phyloP scores from a whole-genome alignment of 2,113 vertebrate species.

The Probosciger aterrimus region DNA sequence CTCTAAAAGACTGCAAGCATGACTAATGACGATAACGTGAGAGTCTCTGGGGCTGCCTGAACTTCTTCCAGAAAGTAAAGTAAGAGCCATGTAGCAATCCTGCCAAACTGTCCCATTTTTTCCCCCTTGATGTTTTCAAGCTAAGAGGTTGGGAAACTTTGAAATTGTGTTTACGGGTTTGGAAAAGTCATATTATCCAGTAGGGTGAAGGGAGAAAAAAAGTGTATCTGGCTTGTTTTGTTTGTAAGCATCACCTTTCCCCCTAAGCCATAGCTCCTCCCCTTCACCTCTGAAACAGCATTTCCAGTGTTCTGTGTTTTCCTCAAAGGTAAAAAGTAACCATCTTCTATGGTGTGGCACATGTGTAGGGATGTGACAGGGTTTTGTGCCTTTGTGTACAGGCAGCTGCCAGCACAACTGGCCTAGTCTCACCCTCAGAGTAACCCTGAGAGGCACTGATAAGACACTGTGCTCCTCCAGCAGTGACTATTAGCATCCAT shows the following conservation, averaged over 20 bases:
- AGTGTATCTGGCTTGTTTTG: background rate
- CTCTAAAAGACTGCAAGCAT: background rate
- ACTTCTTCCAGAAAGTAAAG: background rate
- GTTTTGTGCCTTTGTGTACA: background rate
- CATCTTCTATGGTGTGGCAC: rapidly evolving
- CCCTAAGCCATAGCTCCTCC: background rate
- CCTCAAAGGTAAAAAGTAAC: background rate
- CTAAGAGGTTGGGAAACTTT: background rate
- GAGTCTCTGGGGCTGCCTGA: background rate
- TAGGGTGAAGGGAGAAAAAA: background rate
- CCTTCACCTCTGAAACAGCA: background rate
- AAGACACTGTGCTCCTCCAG: background rate
- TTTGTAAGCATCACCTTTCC: background rate
- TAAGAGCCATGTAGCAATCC: background rate
- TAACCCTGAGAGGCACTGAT: background rate
- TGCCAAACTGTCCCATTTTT: background rate
- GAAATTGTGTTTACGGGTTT: background rate
- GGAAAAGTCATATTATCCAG: background rate
- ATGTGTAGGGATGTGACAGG: rapidly evolving
- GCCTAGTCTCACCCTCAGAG: background rate
- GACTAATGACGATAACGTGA: background rate
- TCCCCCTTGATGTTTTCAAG: background rate
- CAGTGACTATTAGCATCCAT: background rate
- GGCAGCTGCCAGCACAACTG: background rate
- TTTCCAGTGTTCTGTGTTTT: background rate